Base-by-base conservation (phyloP, 2,888 invertebrate species). In the Molorchus minor region DNA sequence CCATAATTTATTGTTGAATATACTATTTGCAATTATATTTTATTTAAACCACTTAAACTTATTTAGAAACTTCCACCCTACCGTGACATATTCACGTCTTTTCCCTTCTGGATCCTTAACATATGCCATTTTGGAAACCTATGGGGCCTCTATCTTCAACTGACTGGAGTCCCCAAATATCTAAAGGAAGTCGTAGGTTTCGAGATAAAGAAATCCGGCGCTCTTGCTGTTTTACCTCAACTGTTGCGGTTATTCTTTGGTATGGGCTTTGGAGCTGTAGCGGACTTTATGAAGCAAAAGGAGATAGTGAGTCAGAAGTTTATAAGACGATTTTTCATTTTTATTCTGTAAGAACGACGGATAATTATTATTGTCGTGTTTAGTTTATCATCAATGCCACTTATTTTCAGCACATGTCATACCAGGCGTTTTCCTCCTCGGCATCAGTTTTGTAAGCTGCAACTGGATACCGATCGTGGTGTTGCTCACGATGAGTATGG, bases 401-500 rank as follows among this genome's bases (percentile, higher is more conserved):
- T 12, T 55, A 3, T 56, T 21, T 54, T 3, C 57, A 81, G 81
- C 81, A 40, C 80, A 81, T 76, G 79, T 70, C 66, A 75, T 70
- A 75, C 88, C 60, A 80, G 87, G 83, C 78, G 82, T 82, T 74
- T 77, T 67, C 69, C 77, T 79, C 30, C 82, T 85, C 3, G 71
- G 83, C 0, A 77, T 88, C 59, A 88, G 87, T 7, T 84, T 84
- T 52, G 84, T 84, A 17, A 88, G 88, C 12, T 86, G 86, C 76
- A 85, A 89, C 71, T 82, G 86, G 0, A 85, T 84, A 10, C 81
- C 86, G 65, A 87, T 87, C 60, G 83, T 89, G 62, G 79, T 84
- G 1, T 82, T 90, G n/a, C 86, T 90, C 71, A 87, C 88, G 0
- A 80, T 88, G 65, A 88, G 89, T 0, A 81, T 89, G 77, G 89